These are phyloP conservation scores for Papilio polytes DNA, from an alignment of 1,140 invertebrate genomes.

Conservation along the genomic window DNA sequence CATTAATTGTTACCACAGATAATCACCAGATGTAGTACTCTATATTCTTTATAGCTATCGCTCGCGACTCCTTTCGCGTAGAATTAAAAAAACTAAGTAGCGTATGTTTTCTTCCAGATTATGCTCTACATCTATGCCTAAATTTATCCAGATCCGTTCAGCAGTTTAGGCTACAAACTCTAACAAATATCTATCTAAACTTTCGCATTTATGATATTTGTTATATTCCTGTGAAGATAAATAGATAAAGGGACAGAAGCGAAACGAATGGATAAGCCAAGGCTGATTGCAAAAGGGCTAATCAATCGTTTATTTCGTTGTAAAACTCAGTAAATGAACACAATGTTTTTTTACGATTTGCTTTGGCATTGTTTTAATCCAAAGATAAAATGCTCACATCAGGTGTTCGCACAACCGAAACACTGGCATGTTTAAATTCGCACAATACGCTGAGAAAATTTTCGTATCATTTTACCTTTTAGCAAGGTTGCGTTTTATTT, in stretches of 20 bases:
- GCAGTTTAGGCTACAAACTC: no score
- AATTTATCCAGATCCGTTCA: no score
- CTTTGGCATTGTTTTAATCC: background rate
- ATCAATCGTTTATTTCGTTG: background rate
- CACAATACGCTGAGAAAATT: background rate
- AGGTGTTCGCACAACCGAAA: background rate
- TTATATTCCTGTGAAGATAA: background rate
- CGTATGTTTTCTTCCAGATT: no score
- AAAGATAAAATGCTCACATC: background rate
- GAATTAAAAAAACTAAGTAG: no score
- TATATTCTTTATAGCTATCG: no score
- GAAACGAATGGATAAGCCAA: background rate
- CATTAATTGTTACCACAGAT: background rate
- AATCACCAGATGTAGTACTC: no score
- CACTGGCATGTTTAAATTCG: background rate
- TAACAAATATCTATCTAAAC: no score
- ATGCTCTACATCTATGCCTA: no score
- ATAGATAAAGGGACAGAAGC: background rate
- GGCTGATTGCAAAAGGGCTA: background rate
- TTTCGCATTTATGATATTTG: no score
- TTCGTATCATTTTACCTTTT: background rate
- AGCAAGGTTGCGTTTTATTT: background rate
- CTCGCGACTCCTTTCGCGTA: no score
- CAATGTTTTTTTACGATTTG: background rate
- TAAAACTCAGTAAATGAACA: background rate